phyloP scores from a whole-genome alignment of 1,140 invertebrate species.

The Lucilia cuprina region DNA sequence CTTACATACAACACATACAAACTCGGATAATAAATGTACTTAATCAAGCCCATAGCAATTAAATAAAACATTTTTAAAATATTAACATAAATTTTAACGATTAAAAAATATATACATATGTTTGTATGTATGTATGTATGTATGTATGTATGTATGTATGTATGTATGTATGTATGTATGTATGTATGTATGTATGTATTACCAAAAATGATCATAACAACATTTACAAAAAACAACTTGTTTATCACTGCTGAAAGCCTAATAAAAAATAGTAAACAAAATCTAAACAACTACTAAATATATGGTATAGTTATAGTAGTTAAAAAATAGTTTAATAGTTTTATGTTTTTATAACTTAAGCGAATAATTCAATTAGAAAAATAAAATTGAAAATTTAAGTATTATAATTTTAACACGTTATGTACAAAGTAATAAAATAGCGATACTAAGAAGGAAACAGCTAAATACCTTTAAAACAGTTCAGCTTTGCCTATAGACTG shows the following conservation, averaged over 20 bases:
- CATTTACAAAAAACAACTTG: background rate
- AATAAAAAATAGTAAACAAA: slow-evolving; percentile 29
- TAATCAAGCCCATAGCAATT: background rate
- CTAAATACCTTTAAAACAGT: too few relatives aligned
- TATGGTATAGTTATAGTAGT: background rate
- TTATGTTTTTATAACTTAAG: too few relatives aligned
- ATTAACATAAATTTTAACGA: background rate
- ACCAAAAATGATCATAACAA: background rate
- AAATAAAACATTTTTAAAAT: background rate
- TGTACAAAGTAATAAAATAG: too few relatives aligned
- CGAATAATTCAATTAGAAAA: too few relatives aligned
- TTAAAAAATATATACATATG: background rate
- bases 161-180: background rate
- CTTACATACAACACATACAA: background rate
- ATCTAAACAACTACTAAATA: slow-evolving; percentile 14
- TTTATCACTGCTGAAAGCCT: slow-evolving; percentile 17
- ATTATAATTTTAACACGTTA: too few relatives aligned
- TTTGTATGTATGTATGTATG: too few relatives aligned
- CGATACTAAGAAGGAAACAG: too few relatives aligned
- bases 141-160: background rate
- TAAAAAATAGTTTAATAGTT: too few relatives aligned
- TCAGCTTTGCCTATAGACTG: too few relatives aligned
- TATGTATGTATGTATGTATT: background rate
- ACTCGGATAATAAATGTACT: background rate
- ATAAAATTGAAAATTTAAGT: too few relatives aligned